phyloP scores from a whole-genome alignment of 1,140 invertebrate genomes.

The Homarus americanus region DNA sequence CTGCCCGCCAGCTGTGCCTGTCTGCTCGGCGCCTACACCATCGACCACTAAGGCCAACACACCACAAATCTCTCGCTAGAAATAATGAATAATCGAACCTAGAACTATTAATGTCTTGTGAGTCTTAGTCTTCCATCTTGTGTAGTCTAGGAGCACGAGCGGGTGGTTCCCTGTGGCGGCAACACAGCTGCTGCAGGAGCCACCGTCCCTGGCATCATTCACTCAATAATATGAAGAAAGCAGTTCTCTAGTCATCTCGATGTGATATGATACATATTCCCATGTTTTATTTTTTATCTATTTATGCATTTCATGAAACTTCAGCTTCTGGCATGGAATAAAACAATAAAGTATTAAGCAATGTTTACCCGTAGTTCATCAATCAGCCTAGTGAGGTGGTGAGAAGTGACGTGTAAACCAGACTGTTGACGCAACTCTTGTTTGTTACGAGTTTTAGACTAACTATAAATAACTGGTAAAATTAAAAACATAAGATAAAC shows the following conservation, averaged over 20 bases:
- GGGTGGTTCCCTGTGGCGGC: not conserved
- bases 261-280: slow-evolving; percentile 16
- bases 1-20: slow-evolving; percentile 76
- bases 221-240: slow-evolving; percentile 30
- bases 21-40: slow-evolving; percentile 67
- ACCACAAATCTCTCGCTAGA: slow-evolving; percentile 10
- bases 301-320: slow-evolving; percentile 1
- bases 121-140: slow-evolving; percentile 5
- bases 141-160: not conserved
- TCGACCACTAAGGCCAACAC: slow-evolving; percentile 29
- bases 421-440: too few species aligned
- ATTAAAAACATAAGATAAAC: too few species aligned
- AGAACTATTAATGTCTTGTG: not conserved
- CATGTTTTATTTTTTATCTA: not conserved
- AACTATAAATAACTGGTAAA: too few species aligned
- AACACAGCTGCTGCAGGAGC: not conserved
- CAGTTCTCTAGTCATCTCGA: slow-evolving; percentile 66
- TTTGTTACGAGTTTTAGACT: too few species aligned
- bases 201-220: slow-evolving; percentile 18
- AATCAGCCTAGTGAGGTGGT: too few species aligned
- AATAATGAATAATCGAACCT: not conserved
- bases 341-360: too few species aligned
- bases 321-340: too few species aligned
- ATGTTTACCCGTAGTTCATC: too few species aligned
- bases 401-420: too few species aligned